These are phyloP conservation scores for Nothura maculosa DNA, from an alignment of 2,797 vertebrate species.

Conservation along the genomic window DNA sequence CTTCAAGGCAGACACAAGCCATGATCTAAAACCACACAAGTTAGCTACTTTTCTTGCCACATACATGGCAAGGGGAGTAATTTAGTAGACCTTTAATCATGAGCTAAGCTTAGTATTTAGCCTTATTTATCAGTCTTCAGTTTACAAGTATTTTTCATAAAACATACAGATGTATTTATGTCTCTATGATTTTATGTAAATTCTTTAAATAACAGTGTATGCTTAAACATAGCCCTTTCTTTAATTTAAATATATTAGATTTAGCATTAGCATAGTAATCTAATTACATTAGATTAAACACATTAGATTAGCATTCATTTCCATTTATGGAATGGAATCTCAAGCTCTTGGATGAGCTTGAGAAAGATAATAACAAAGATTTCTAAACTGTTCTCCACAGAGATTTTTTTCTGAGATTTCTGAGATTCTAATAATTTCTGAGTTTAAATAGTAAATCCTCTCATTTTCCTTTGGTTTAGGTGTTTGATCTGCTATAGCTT, in stretches of 20 bases:
- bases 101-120: not conserved
- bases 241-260: not conserved
- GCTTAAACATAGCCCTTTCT: not conserved
- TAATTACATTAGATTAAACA: too few species aligned
- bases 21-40: not conserved
- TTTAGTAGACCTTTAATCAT: not conserved
- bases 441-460: not conserved
- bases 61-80: not conserved
- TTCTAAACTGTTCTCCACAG: not conserved
- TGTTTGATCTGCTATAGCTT: not conserved
- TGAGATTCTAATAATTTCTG: not conserved
- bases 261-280: too few species aligned
- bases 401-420: not conserved
- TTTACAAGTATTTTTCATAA: not conserved
- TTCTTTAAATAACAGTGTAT: not conserved
- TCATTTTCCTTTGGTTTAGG: not conserved
- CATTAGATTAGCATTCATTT: not conserved
- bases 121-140: not conserved
- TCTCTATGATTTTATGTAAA: not conserved
- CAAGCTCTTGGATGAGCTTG: too few species aligned
- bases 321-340: too few species aligned
- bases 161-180: not conserved
- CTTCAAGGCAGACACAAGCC: not conserved
- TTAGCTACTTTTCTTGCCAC: not conserved
- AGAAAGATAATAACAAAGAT: not conserved